These are phyloP conservation scores for Metaphire vulgaris DNA, from an alignment of 1,140 invertebrate genomes.

Conservation along the genomic window DNA sequence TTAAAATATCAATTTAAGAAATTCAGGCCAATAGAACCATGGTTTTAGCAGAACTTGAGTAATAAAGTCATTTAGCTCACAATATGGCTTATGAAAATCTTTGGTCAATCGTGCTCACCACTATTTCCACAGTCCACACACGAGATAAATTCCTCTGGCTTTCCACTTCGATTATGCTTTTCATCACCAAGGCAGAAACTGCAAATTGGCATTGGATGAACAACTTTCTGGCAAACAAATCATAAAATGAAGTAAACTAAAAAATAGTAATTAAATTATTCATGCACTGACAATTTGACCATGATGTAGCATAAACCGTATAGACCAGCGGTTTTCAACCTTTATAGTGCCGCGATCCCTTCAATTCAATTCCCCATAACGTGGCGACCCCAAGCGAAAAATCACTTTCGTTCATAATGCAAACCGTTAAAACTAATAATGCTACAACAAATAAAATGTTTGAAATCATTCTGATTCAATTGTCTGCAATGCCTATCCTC, in stretches of 20 bases:
- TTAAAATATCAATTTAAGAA: too few relatives aligned
- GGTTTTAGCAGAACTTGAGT: too few relatives aligned
- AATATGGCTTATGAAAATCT: too few relatives aligned
- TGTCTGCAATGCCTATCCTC: too few relatives aligned
- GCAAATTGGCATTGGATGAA: conserved; percentile 55
- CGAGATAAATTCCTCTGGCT: conserved; percentile 63
- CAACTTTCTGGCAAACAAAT: conserved; percentile 36
- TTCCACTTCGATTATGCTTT: conserved; percentile 60
- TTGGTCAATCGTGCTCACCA: too few relatives aligned
- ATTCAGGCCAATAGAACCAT: too few relatives aligned
- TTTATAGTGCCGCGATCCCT: background rate
- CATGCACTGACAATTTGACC: background rate
- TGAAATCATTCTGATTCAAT: too few relatives aligned
- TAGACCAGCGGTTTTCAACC: background rate
- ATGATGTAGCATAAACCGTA: too few relatives aligned
- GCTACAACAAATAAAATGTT: too few relatives aligned
- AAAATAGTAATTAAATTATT: background rate
- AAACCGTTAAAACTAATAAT: too few relatives aligned
- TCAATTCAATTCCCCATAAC: background rate
- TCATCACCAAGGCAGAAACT: conserved; percentile 75
- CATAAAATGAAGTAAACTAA: background rate
- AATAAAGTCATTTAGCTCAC: too few relatives aligned
- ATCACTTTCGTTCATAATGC: background rate
- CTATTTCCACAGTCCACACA: conserved; percentile 71
- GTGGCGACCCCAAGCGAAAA: too few relatives aligned